Evolutionary conservation across 2,888 invertebrate genomes (phyloP), one percentile per base, ranked within the genome.

Genomic region (Rosalia funebris): DNA sequence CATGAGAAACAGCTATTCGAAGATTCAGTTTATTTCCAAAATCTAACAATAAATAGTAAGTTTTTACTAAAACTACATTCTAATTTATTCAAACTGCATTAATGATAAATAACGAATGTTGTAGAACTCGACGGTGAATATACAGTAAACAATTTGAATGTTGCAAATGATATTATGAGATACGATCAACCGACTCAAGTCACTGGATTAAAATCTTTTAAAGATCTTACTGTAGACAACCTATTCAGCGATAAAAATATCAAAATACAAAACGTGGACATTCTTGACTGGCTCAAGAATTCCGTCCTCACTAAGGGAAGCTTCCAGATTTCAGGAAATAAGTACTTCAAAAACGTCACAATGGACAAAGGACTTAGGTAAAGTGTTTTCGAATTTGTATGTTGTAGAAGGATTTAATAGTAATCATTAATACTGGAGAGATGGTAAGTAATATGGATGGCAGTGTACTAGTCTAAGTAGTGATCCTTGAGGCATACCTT

Each of bases 81-180:
- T n/a, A n/a, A 7, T 25, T 25, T 5, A 25, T 25, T 25, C 25
- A 25, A 25, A 7, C 3, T 25, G n/a, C n/a, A 25, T 10, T 41
- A 50, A 19, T 53, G 34, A 52, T 7, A 20, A 31, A 50, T 47
- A 45, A 44, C 9, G 37, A 20, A 47, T 56, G 16, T 75, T 72
- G 45, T 57, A 77, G 76, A 74, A 46, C 32, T 78, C 15, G 44
- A 69, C 46, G 79, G 78, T 5, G 66, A 74, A 12, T 81, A 75
- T 64, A 73, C 69, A 2, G 79, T 88, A 12, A 88, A 88, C 70
- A 75, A 80, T 60, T 72, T 85, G 41, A 81, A 85, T 76, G 76
- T 88, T 17, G 72, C 78, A 10, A 78, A 78, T 5, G 87, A 88
- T 68, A 77, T 88, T 12, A 79, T 86, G 64, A 80, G 82, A 39